A percentile compares a stretch with the other conserved stretches of the same genome.
Evolutionary conservation across 2,113 vertebrate genomes (phyloP).

Genomic region (Stegastes partitus): DNA sequence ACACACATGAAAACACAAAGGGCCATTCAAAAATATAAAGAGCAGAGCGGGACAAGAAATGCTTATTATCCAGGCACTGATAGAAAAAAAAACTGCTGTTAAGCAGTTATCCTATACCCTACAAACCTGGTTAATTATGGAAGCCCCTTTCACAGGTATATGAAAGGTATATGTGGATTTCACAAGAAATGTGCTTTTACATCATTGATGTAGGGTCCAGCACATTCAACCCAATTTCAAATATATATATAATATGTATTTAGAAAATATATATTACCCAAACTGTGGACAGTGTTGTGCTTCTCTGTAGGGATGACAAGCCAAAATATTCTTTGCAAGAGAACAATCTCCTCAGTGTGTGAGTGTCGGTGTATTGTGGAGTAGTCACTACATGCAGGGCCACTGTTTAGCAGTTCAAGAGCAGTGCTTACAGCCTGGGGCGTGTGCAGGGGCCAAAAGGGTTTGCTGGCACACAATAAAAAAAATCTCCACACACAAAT

Average conservation of each 20-base stretch:
- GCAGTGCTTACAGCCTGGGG: slow-evolving; percentile 77
- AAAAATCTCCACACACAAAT: slow-evolving; percentile 55
- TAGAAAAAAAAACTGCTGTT: slow-evolving; percentile 13
- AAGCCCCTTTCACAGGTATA: background rate
- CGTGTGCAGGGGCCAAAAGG: slow-evolving; percentile 76
- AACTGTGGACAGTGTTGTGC: slow-evolving; percentile 6
- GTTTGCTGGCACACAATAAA: slow-evolving; percentile 79
- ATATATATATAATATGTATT: background rate
- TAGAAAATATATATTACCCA: background rate
- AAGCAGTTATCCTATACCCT: background rate
- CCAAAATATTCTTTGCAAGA: slow-evolving; percentile 39
- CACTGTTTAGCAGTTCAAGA: slow-evolving; percentile 83
- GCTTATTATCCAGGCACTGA: slow-evolving; percentile 34
- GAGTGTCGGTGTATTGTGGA: slow-evolving; percentile 40
- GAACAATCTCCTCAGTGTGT: slow-evolving; percentile 36
- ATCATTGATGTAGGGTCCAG: background rate
- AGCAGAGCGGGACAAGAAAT: slow-evolving; percentile 35
- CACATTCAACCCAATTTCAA: background rate
- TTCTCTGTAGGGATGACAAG: slow-evolving; percentile 47
- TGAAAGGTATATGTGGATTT: slow-evolving; percentile 4
- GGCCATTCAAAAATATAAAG: slow-evolving; percentile 51
- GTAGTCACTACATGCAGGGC: slow-evolving; percentile 72
- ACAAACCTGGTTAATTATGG: slow-evolving; percentile 4
- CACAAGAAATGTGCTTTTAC: background rate
- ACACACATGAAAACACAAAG: slow-evolving; percentile 54